A percentile compares a stretch with the other conserved stretches of the same genome.
Evolutionary conservation across 2,888 invertebrate species (phyloP).

Genomic region (Ptilodon capucinus): DNA sequence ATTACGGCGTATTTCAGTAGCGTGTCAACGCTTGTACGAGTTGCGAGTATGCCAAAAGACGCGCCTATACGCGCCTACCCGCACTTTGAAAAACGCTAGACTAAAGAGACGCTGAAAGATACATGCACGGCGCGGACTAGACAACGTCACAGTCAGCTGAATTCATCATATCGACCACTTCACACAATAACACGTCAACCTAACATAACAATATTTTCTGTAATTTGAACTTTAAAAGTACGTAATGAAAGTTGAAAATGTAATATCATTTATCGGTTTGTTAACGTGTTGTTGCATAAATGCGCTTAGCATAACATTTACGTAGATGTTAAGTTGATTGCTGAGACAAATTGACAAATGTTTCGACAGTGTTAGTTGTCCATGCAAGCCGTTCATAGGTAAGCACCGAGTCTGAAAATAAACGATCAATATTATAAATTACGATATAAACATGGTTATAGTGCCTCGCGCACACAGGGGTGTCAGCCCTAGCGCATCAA

Average conservation of each 20-base stretch:
- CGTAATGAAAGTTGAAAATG: neutral
- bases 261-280: neutral
- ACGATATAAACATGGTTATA: no score
- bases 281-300: neutral
- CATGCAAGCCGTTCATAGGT: slow-evolving; percentile 76
- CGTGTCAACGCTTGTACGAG: no score
- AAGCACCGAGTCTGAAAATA: slow-evolving; percentile 79
- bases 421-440: slow-evolving; percentile 40
- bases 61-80: no score
- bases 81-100: no score
- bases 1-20: no score
- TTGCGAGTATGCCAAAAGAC: no score
- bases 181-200: neutral
- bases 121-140: neutral
- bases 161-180: no score
- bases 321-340: slow-evolving; percentile 12
- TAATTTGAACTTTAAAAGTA: neutral
- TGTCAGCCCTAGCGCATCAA: no score
- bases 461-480: no score
- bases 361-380: slow-evolving; percentile 53
- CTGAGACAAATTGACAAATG: slow-evolving; percentile 34
- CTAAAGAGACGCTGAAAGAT: no score
- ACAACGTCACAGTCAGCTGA: no score
- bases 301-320: neutral
- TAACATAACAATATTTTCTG: neutral